A percentile compares a stretch with the other conserved stretches of the same genome.
These are phyloP conservation scores for Falco rusticolus DNA, from an alignment of 2,797 vertebrate genomes.

Conservation along the genomic window DNA sequence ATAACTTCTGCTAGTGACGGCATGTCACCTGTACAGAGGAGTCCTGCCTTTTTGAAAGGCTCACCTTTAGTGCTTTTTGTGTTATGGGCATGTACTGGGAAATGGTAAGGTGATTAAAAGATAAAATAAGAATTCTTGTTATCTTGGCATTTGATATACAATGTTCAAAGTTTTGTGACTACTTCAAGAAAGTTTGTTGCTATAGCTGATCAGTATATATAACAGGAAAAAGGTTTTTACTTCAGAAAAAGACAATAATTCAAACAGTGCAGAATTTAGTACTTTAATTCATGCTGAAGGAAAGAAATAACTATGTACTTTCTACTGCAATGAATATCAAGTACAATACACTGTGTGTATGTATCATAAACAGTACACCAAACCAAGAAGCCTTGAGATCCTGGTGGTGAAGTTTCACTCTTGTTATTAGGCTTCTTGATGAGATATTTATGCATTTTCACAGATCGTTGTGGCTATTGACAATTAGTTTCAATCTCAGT, in stretches of 20 bases:
- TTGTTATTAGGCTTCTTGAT: background rate
- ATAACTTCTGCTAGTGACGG: background rate
- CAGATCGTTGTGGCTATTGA: background rate
- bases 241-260: background rate
- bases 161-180: background rate
- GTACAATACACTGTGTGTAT: background rate
- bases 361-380: background rate
- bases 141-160: background rate
- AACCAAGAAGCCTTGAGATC: background rate
- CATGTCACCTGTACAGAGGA: background rate
- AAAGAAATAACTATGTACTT: background rate
- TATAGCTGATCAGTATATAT: background rate
- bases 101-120: background rate
- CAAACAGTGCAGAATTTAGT: background rate
- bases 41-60: background rate
- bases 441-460: background rate
- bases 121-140: background rate
- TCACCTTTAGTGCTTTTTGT: background rate
- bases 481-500: conserved; percentile 6
- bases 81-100: background rate
- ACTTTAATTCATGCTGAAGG: background rate
- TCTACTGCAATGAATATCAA: background rate
- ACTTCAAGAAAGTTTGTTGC: background rate
- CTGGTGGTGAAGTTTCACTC: background rate
- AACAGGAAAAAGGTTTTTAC: background rate